Conservation (phyloP, 2,888 invertebrate genomes). For the Antitype chi region DNA sequence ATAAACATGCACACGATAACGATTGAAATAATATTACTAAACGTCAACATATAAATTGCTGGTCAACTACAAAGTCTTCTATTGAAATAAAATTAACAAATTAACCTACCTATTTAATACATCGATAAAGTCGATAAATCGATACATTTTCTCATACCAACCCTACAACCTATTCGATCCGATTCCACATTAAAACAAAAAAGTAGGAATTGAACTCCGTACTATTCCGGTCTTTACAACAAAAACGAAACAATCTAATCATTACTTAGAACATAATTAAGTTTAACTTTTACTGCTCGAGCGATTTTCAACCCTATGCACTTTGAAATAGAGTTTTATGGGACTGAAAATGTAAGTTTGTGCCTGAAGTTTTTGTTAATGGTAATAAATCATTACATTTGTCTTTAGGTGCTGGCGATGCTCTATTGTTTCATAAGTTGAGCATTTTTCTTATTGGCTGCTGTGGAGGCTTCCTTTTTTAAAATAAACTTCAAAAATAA, state of each 20-base stretch:
- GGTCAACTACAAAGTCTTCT: background rate
- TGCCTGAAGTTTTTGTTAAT: constrained; percentile 72
- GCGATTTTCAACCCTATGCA: constrained; percentile 24
- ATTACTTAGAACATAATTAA: constrained; percentile 69
- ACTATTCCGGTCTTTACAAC: constrained; percentile 75
- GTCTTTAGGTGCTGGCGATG: constrained; percentile 84
- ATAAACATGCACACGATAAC: background rate
- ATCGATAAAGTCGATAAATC: constrained; percentile 16
- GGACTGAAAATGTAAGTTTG: constrained; percentile 13
- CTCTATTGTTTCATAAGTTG: constrained; percentile 79
- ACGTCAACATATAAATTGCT: background rate
- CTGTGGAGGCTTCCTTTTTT: constrained; percentile 6
- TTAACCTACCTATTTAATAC: too few relatives aligned
- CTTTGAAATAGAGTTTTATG: constrained; percentile 17
- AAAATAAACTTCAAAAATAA: constrained; percentile 10
- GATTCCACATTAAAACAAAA: constrained; percentile 83
- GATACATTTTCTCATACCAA: constrained; percentile 53
- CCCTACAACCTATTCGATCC: constrained; percentile 77
- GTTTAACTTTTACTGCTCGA: constrained; percentile 27
- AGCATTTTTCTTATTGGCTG: constrained; percentile 56
- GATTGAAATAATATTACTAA: background rate
- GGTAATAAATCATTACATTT: constrained; percentile 86
- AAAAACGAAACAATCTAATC: constrained; percentile 78
- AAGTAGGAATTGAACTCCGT: constrained; percentile 74
- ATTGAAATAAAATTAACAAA: background rate